Percentiles rank a stretch among this genome's conserved stretches.
These are phyloP conservation scores for Austrofundulus limnaeus DNA, from an alignment of 2,113 vertebrate genomes.

Conservation along the genomic window DNA sequence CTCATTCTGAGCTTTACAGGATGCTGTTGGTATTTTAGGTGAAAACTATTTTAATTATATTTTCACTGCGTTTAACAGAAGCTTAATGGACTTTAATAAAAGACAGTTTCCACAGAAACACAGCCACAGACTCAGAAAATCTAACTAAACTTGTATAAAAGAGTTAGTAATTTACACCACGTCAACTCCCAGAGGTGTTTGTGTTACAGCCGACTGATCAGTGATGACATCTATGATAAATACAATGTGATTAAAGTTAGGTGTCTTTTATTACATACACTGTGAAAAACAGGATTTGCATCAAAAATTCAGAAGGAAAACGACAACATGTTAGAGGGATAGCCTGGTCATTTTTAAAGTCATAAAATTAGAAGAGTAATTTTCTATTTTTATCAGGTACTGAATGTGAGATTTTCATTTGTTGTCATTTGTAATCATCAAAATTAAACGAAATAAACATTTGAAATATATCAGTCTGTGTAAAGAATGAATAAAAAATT, in stretches of 20 bases:
- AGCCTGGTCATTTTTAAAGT: too few species aligned
- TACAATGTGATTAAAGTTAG: slow-evolving; percentile 27
- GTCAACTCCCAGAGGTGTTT: slow-evolving; percentile 63
- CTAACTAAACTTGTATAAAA: slow-evolving; percentile 45
- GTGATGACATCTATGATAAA: slow-evolving; percentile 21
- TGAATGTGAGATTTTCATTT: too few species aligned
- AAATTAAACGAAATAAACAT: too few species aligned
- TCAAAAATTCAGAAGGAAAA: slow-evolving; percentile 20
- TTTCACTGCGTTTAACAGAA: slow-evolving; percentile 1
- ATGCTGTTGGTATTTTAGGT: slow-evolving; percentile 14
- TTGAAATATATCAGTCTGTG: too few species aligned
- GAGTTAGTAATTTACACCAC: slow-evolving; percentile 49
- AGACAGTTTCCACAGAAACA: slow-evolving; percentile 13
- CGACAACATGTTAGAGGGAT: neutral
- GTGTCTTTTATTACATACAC: slow-evolving; percentile 15
- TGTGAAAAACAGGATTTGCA: slow-evolving; percentile 36
- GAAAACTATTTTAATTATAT: neutral
- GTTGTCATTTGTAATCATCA: too few species aligned
- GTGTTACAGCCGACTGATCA: slow-evolving; percentile 35
- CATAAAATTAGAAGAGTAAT: too few species aligned
- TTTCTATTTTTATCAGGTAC: too few species aligned
- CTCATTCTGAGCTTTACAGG: slow-evolving; percentile 33
- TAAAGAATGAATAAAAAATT: too few species aligned
- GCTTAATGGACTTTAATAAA: slow-evolving; percentile 18
- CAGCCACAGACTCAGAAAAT: slow-evolving; percentile 23